Evolutionary conservation across 1,140 invertebrate genomes (phyloP), one percentile per base, ranked within the genome.

Genomic region (Tetramorium simillimum): DNA sequence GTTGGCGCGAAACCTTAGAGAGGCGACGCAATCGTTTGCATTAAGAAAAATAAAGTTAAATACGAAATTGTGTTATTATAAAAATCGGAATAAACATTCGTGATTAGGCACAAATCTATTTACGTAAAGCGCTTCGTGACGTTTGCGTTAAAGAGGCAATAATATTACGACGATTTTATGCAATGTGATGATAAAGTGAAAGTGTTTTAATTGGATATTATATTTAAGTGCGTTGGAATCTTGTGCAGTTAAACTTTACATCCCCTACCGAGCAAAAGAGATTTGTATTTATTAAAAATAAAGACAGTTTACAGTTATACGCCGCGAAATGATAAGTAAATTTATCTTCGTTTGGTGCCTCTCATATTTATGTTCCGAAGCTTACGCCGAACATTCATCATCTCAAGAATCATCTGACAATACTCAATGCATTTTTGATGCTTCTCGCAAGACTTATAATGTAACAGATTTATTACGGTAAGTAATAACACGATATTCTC

Each of bases 401-500:
- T 24, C 5, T 9, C 37, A 49, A 43, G 33, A 88, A 77, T 65
- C 60, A 69, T 72, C 69, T 43, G 86, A 53, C 24, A 37, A 53
- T 24, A 63, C 28, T 87, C 80, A 75, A 56, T 92, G 92, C 40
- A 70, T 82, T 63, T 92, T 92, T 49, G 69, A 85, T 14, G 69
- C 24, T 14, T 16, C 88, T n/a, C 89, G 80, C 12, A 92, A 85
- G 72, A 90, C 84, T 33, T 94, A 95, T n/a, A 86, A 91, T 28
- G 81, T 92, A 37, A 80, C 88, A 2, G 94, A 95, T 91, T 87
- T 95, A 18, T 37, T 95, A 18, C 77, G 87, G 94, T 95, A 81
- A 93, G 93, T 90, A 84, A 21, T 58, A 33, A 18, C 18, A 49
- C n/a, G 78, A 72, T 33, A 58, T 33, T 28, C 10, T 73, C 4